Conservation (phyloP, 2,113 vertebrate species). For the Dasypus novemcinctus region DNA sequence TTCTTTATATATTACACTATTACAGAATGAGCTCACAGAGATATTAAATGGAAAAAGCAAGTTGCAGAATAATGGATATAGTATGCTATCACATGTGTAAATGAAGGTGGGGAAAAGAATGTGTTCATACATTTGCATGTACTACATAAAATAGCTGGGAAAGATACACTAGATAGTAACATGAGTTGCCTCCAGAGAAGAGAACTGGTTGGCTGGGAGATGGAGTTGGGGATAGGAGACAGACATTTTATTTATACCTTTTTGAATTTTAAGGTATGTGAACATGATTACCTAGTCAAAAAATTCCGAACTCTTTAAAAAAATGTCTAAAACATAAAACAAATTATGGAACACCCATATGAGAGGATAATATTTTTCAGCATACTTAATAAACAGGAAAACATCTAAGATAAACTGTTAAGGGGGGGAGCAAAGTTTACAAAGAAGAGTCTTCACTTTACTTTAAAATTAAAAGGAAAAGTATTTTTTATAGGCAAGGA, state of each 20-base stretch:
- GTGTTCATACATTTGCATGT: background rate
- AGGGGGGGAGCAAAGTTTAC: background rate
- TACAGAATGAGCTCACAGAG: background rate
- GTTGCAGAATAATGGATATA: background rate
- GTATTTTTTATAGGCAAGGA: background rate
- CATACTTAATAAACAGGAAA: slow-evolving; percentile 8
- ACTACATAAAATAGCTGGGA: slow-evolving; percentile 17
- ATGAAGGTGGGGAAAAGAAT: background rate
- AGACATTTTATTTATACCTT: slow-evolving; percentile 35
- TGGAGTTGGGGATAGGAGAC: background rate
- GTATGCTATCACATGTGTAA: background rate
- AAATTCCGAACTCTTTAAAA: background rate
- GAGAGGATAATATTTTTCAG: slow-evolving; percentile 3
- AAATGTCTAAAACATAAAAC: slow-evolving; percentile 4
- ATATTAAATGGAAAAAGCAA: slow-evolving; percentile 27
- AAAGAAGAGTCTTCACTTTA: slow-evolving; percentile 23
- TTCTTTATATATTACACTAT: background rate
- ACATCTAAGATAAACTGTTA: slow-evolving; percentile 42
- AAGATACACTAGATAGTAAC: slow-evolving; percentile 27
- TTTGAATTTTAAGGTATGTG: background rate
- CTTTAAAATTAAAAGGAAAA: slow-evolving; percentile 42
- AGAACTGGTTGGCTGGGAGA: background rate
- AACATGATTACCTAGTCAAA: slow-evolving; percentile 48
- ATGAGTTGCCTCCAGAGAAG: background rate
- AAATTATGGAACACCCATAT: background rate